A percentile compares a stretch with the other conserved stretches of the same genome.
Conservation (phyloP, 1,140 invertebrate genomes). For the Anastrepha ludens region DNA sequence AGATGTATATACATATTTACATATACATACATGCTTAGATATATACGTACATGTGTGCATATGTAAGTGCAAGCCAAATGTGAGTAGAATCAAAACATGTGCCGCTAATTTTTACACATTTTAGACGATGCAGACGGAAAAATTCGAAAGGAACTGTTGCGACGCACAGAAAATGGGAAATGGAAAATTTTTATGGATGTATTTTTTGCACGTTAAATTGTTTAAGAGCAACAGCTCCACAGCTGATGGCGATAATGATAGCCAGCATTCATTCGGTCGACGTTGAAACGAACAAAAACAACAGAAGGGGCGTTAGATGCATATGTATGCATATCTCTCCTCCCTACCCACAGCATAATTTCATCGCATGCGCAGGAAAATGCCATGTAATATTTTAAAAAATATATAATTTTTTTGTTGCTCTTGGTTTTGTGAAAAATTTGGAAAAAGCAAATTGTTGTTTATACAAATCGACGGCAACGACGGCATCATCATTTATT, state of each 20-base stretch:
- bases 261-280: neutral
- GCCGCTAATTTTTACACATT: slow-evolving; percentile 54
- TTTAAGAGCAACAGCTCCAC: neutral
- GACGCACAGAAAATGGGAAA: slow-evolving; percentile 34
- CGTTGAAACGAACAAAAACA: slow-evolving; percentile 27
- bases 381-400: neutral
- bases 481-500: slow-evolving; percentile 31
- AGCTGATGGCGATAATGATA: slow-evolving; percentile 9
- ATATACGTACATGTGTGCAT: neutral
- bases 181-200: slow-evolving; percentile 54
- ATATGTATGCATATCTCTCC: neutral
- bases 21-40: neutral
- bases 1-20: neutral
- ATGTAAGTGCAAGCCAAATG: neutral
- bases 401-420: slow-evolving; percentile 8
- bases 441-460: slow-evolving; percentile 58
- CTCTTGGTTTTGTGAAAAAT: neutral
- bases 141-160: slow-evolving; percentile 14
- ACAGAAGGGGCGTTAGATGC: neutral
- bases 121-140: neutral
- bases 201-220: slow-evolving; percentile 37
- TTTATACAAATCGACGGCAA: slow-evolving; percentile 52
- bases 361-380: slow-evolving; percentile 35
- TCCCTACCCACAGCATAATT: neutral
- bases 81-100: slow-evolving; percentile 47